phyloP scores from a whole-genome alignment of 2,888 invertebrate species.

The Macrosoma leucophasiata region DNA sequence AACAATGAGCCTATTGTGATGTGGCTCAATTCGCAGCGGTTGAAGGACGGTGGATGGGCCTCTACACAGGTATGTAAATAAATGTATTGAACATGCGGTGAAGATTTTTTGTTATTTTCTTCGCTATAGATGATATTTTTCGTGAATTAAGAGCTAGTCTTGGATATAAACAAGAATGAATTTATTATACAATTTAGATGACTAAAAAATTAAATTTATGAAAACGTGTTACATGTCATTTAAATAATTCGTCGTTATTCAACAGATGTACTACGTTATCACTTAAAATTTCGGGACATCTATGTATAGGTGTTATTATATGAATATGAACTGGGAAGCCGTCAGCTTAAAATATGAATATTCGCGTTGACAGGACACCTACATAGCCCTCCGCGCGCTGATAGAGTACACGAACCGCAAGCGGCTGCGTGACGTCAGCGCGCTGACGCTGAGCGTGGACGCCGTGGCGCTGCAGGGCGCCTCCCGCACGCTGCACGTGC shows the following conservation, averaged over 20 bases:
- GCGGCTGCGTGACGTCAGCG: conserved; percentile 88
- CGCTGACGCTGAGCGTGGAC: conserved; percentile 86
- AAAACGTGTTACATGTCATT: too few species aligned
- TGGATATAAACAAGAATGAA: background rate
- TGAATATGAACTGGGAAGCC: too few species aligned
- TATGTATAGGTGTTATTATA: too few species aligned
- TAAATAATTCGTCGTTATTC: too few species aligned
- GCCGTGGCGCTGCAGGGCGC: conserved; percentile 86
- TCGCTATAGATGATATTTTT: background rate
- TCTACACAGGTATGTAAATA: conserved; percentile 80
- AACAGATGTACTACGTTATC: too few species aligned
- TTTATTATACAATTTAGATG: background rate
- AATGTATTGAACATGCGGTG: background rate
- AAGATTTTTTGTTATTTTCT: background rate
- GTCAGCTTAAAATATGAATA: too few species aligned
- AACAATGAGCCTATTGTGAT: conserved; percentile 90
- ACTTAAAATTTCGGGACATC: too few species aligned
- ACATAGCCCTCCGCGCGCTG: conserved; percentile 90
- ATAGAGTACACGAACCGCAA: conserved; percentile 92
- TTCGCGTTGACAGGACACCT: conserved; percentile 79
- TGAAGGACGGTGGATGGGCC: conserved; percentile 92
- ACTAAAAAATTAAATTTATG: conserved; percentile 39
- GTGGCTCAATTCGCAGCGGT: conserved; percentile 92
- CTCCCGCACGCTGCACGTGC: conserved; percentile 80
- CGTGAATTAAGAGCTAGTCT: too few species aligned